These are phyloP conservation scores for Myocastor coypus DNA, from an alignment of 2,113 vertebrate genomes.

Conservation along the genomic window DNA sequence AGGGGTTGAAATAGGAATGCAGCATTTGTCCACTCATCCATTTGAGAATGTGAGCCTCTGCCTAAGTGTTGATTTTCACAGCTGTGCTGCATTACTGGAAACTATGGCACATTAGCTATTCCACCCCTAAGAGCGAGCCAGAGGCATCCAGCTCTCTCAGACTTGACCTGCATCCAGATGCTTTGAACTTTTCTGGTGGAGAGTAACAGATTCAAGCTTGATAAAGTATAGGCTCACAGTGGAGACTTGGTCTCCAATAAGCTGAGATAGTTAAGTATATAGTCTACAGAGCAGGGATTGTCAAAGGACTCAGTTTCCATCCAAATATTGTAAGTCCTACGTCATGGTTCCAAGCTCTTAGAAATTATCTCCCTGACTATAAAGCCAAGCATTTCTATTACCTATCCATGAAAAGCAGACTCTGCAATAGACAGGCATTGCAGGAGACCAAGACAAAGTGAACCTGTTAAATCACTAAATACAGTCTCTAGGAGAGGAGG, in stretches of 20 bases:
- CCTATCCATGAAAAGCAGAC: neutral
- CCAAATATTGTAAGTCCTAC: neutral
- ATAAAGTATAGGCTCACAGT: neutral
- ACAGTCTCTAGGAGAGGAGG: neutral
- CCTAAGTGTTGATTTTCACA: neutral
- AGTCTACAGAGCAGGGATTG: neutral
- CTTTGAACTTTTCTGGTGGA: neutral
- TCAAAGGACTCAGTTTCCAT: neutral
- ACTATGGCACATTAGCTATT: neutral
- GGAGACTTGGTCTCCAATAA: neutral
- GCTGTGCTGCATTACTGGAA: neutral
- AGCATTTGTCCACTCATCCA: neutral
- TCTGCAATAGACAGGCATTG: neutral
- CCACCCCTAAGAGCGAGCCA: neutral
- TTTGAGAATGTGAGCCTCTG: neutral
- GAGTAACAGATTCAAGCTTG: neutral
- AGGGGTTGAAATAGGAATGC: neutral
- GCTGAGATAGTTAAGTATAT: neutral
- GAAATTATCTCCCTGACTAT: neutral
- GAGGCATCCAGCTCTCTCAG: neutral
- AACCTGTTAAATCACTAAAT: constrained; percentile 39
- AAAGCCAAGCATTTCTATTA: neutral
- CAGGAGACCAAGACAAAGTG: neutral
- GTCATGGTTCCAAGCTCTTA: neutral
- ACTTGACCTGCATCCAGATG: neutral